Evolutionary conservation across 1,140 invertebrate genomes (phyloP).

Genomic region (Xylocopa sonorina): DNA sequence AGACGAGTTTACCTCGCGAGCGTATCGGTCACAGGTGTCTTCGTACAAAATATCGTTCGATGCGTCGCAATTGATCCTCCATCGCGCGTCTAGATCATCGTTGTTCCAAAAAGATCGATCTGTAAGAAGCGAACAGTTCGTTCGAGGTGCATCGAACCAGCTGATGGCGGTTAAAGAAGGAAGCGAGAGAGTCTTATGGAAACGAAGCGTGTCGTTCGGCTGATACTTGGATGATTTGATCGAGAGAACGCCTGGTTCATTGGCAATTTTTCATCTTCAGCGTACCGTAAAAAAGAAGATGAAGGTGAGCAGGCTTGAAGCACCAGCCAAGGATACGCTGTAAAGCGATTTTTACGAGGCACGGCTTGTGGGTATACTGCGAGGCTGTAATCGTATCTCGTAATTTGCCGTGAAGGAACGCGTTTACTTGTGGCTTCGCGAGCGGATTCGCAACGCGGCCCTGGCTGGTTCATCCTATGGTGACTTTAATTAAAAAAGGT

Average conservation of each 20-base stretch:
- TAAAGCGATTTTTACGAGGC: constrained; percentile 30
- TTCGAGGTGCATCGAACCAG: too few relatives aligned
- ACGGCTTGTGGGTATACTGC: too few relatives aligned
- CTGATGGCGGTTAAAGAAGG: not conserved
- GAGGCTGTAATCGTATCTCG: not conserved
- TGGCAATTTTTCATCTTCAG: constrained; percentile 28
- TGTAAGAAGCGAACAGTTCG: too few relatives aligned
- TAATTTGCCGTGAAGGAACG: not conserved
- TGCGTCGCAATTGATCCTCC: too few relatives aligned
- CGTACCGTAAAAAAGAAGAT: constrained; percentile 28
- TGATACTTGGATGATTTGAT: not conserved
- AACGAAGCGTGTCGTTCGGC: constrained; percentile 5
- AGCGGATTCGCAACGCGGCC: not conserved
- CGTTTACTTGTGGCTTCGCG: not conserved
- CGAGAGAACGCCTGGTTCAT: constrained; percentile 6
- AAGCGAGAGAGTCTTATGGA: constrained; percentile 39
- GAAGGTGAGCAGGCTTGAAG: not conserved
- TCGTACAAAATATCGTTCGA: too few relatives aligned
- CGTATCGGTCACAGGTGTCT: too few relatives aligned
- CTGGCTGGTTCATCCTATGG: not conserved
- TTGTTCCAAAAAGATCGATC: too few relatives aligned
- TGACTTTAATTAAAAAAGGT: constrained; percentile 13
- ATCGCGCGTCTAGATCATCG: too few relatives aligned
- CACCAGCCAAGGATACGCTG: not conserved
- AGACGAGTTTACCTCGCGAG: constrained; percentile 19